These are phyloP conservation scores for Neria commutata DNA, from an alignment of 2,888 invertebrate genomes.

Conservation along the genomic window DNA sequence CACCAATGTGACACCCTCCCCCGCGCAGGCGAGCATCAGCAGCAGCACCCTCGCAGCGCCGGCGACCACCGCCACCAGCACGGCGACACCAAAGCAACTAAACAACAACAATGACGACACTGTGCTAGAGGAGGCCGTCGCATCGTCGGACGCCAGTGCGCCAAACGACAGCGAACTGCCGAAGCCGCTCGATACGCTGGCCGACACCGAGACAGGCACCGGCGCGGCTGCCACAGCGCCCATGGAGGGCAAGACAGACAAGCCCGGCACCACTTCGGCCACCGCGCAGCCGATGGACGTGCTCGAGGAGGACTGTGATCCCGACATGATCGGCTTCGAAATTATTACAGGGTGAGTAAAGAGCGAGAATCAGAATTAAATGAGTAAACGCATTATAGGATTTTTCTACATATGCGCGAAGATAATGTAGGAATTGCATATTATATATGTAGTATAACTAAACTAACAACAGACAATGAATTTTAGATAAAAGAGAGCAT, in stretches of 20 bases:
- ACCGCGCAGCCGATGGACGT: slow-evolving; percentile 33
- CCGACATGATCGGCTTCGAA: slow-evolving; percentile 91
- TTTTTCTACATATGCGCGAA: too few relatives aligned
- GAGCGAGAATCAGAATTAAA: slow-evolving; percentile 16
- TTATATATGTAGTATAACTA: too few relatives aligned
- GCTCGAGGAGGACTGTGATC: slow-evolving; percentile 78
- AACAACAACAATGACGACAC: slow-evolving; percentile 20
- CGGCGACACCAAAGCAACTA: slow-evolving; percentile 26
- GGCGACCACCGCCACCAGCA: background rate
- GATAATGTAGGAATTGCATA: too few relatives aligned
- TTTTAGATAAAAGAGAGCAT: too few relatives aligned
- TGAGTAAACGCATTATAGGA: too few relatives aligned
- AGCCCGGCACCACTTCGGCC: slow-evolving; percentile 37
- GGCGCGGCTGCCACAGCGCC: slow-evolving; percentile 34
- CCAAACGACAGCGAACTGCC: slow-evolving; percentile 52
- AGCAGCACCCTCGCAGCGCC: slow-evolving; percentile 13
- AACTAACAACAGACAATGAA: too few relatives aligned
- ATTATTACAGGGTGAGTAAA: slow-evolving; percentile 79
- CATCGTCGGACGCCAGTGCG: slow-evolving; percentile 33
- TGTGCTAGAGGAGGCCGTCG: slow-evolving; percentile 36
- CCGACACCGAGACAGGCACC: slow-evolving; percentile 22
- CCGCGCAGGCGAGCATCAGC: slow-evolving; percentile 28
- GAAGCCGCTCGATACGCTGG: slow-evolving; percentile 44
- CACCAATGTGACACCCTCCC: slow-evolving; percentile 56
- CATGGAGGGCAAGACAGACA: slow-evolving; percentile 51